phyloP scores from a whole-genome alignment of 2,113 vertebrate genomes.

The Mellivora capensis region DNA sequence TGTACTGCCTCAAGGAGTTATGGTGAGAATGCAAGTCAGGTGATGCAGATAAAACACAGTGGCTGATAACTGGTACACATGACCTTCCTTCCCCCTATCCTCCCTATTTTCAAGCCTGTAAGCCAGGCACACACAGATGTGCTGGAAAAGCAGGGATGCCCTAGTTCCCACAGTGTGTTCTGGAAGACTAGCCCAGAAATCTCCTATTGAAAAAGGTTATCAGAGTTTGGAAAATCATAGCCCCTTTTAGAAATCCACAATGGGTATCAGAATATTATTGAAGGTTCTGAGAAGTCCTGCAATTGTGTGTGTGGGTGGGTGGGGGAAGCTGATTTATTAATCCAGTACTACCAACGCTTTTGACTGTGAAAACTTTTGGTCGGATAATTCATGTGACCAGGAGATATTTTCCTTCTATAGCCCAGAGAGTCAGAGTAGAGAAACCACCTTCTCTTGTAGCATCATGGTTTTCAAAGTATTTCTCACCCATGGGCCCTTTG shows the following conservation, averaged over 20 bases:
- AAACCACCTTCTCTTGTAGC: background rate
- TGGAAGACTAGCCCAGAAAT: background rate
- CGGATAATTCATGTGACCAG: background rate
- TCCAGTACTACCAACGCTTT: no score
- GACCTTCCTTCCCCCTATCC: background rate
- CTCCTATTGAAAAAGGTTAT: background rate
- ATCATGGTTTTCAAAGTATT: background rate
- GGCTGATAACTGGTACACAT: background rate
- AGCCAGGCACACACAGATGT: background rate
- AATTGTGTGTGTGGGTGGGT: fast-evolving
- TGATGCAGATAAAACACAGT: background rate
- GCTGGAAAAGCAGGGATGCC: background rate
- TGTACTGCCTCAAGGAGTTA: background rate
- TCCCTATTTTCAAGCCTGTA: background rate
- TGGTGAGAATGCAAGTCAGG: background rate
- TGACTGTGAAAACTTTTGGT: background rate
- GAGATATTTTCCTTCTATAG: background rate
- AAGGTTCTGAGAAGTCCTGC: background rate
- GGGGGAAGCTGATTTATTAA: background rate
- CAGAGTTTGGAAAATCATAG: background rate
- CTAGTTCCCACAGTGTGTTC: background rate
- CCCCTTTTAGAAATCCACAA: background rate
- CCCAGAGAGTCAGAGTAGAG: background rate
- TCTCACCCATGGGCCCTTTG: background rate
- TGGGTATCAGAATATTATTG: background rate